Base-by-base conservation (phyloP, 2,888 invertebrate genomes). In the Eulithis prunata region DNA sequence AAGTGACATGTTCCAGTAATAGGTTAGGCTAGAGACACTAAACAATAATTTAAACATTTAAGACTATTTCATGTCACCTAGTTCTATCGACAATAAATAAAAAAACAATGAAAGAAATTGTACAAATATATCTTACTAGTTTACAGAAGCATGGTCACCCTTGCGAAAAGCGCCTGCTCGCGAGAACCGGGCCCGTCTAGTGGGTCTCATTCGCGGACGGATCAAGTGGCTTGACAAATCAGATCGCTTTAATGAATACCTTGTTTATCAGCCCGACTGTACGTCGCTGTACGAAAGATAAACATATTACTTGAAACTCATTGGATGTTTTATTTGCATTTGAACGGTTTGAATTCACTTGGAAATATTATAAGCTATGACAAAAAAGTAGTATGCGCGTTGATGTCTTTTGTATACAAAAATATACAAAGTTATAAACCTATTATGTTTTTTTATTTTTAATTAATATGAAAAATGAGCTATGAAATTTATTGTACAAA, bases 181-280 rank as follows among this genome's bases (percentile, higher is more conserved):
- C 66, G 58, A 54, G 66, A 69, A 63, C 73, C 76, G 72, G 64
- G 72, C 71, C 71, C 69, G 76, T 74, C 75, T 75, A 70, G 69
- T 71, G 68, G 72, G 61, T 66, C 63, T 75, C 77, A 73, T 71
- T 75, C 75, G 78, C 75, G 76, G 74, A 72, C 76, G 77, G 77
- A 78, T 80, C 79, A 78, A 79, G 78, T 77, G 77, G 78, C 79
- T 79, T 78, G 80, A 79, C 79, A 79, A 79, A 80, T 79, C 76
- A 76, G 75, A 78, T 78, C 76, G 72, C 71, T 76, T 72, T 77
- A 78, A 79, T 79, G 78, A 79, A 78, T 78, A 77, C 78, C 78
- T 76, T 76, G 77, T 78, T 78, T 78, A 75, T 78, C 76, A 74
- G 68, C 70, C 73, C 57, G 64, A 74, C 73, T 75, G 68, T 68